Percentiles rank a stretch among this genome's conserved stretches.
These are phyloP conservation scores for Cataglyphis rosenhaueri DNA, from an alignment of 2,888 invertebrate species.

Conservation along the genomic window DNA sequence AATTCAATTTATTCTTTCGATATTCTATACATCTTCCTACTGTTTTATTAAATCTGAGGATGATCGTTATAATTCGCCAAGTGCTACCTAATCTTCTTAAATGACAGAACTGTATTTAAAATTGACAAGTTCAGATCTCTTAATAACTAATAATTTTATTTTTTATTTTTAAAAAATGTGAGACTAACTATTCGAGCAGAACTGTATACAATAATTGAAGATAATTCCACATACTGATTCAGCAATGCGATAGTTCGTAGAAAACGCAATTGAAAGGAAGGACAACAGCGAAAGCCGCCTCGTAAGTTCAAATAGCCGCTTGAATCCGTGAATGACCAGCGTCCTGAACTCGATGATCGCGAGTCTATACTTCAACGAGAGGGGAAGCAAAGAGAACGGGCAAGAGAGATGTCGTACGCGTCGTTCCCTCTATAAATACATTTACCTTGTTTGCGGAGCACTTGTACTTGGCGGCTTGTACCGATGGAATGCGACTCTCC, in stretches of 20 bases:
- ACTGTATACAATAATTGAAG: background rate
- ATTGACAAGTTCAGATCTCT: background rate
- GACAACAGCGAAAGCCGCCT: conserved; percentile 46
- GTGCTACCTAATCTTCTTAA: background rate
- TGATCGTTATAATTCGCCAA: background rate
- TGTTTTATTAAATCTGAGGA: background rate
- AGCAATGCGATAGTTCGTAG: conserved; percentile 33
- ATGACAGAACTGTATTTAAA: background rate
- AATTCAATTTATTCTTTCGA: conserved; percentile 21
- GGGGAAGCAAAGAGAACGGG: conserved; percentile 73
- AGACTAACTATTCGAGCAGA: background rate
- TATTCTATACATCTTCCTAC: conserved; percentile 3
- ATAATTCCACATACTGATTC: conserved; percentile 10
- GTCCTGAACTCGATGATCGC: conserved; percentile 64
- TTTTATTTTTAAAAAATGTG: background rate
- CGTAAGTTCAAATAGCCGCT: conserved; percentile 40
- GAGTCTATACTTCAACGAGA: conserved; percentile 76
- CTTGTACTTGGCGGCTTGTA: conserved; percentile 80
- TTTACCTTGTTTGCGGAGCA: conserved; percentile 84
- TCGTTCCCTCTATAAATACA: conserved; percentile 83
- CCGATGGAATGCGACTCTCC: conserved; percentile 81
- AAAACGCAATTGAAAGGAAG: conserved; percentile 44
- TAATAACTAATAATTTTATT: background rate
- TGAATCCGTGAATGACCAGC: conserved; percentile 51
- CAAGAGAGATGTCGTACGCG: conserved; percentile 69